Percentiles rank a stretch among this genome's conserved stretches.
These are phyloP conservation scores for Rhinoderma darwinii DNA, from an alignment of 2,113 vertebrate genomes.

Conservation along the genomic window DNA sequence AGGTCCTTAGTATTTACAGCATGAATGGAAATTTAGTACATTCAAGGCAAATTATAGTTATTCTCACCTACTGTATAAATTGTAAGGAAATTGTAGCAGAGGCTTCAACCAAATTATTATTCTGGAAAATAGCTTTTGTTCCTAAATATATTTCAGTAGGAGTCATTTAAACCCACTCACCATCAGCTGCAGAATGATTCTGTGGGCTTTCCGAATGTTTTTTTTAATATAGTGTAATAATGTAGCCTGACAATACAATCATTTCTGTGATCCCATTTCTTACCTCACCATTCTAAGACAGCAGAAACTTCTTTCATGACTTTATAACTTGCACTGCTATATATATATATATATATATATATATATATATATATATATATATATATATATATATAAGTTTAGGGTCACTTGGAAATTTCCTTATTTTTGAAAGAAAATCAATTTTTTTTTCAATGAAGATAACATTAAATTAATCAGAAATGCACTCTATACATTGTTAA, in stretches of 20 bases:
- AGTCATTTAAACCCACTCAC: conserved; percentile 14
- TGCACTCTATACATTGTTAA: too few species aligned
- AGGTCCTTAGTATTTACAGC: neutral
- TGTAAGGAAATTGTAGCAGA: neutral
- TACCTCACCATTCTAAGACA: neutral
- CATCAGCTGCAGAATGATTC: neutral
- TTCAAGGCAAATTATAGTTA: conserved; percentile 16
- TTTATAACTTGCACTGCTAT: neutral
- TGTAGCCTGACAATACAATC: neutral
- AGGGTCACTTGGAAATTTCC: too few species aligned
- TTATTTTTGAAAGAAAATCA: too few species aligned
- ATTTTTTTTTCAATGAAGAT: too few species aligned
- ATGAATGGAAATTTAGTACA: neutral
- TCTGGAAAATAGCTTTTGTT: conserved; percentile 5
- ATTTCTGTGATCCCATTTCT: neutral
- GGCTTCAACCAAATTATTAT: neutral
- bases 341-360: too few species aligned
- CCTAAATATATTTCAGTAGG: conserved; percentile 9
- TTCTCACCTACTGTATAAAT: conserved; percentile 6
- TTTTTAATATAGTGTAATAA: neutral
- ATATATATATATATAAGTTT: too few species aligned
- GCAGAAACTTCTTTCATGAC: neutral
- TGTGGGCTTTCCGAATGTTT: neutral
- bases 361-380: too few species aligned
- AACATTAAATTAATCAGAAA: too few species aligned